Conservation (phyloP, 2,888 invertebrate genomes). For the Bombylius major region DNA sequence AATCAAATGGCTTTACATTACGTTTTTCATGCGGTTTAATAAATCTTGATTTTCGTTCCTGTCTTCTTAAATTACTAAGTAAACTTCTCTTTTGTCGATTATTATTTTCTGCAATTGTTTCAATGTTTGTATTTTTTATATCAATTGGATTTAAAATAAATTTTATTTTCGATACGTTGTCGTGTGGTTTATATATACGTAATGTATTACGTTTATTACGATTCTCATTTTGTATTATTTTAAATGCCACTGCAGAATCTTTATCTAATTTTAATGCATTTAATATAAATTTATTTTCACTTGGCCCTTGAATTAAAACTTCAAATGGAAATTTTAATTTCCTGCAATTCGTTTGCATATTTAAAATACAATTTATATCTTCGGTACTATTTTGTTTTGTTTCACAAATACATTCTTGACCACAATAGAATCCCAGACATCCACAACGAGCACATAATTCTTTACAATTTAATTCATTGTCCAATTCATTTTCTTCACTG, state of each 20-base stretch:
- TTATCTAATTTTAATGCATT: conserved; percentile 22
- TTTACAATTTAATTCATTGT: conserved; percentile 27
- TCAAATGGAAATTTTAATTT: conserved; percentile 27
- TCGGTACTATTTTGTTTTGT: conserved; percentile 27
- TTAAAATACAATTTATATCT: conserved; percentile 29
- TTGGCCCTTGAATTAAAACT: conserved; percentile 33
- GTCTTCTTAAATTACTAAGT: background rate
- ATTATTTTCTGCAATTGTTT: background rate
- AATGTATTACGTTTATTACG: conserved; percentile 26
- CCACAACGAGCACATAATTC: conserved; percentile 31
- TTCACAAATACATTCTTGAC: conserved; percentile 37
- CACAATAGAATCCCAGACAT: conserved; percentile 35
- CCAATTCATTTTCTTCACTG: conserved; percentile 22
- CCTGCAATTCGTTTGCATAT: conserved; percentile 28
- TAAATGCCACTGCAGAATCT: conserved; percentile 1
- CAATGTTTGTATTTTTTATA: background rate
- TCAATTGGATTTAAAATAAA: background rate
- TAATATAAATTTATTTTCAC: conserved; percentile 27
- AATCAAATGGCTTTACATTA: background rate
- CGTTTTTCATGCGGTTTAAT: background rate
- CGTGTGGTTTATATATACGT: conserved; percentile 27
- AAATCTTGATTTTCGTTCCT: background rate
- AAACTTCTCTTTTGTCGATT: background rate
- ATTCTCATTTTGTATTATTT: conserved; percentile 3
- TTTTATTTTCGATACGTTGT: background rate